These are phyloP conservation scores for Drosophila siamana DNA, from an alignment of 2,888 invertebrate genomes.

Conservation along the genomic window DNA sequence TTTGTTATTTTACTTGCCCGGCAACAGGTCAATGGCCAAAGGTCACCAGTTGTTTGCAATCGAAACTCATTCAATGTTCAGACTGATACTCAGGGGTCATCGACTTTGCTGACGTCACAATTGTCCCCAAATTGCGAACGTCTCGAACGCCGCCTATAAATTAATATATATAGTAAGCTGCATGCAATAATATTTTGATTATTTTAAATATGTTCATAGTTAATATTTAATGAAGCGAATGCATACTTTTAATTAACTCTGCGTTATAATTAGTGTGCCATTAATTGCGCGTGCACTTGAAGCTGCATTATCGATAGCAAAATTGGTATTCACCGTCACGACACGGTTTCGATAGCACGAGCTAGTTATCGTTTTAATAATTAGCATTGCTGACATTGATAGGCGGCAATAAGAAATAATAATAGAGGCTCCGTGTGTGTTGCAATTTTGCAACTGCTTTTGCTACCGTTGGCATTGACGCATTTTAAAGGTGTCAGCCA, in stretches of 20 bases:
- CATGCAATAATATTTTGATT: too few species aligned
- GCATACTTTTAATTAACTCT: too few species aligned
- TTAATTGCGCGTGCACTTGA: too few species aligned
- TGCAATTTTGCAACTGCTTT: background rate
- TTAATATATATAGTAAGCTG: background rate
- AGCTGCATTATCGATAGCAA: background rate
- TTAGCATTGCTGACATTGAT: background rate
- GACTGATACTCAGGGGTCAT: background rate
- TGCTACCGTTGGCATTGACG: constrained; percentile 1
- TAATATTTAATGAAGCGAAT: too few species aligned
- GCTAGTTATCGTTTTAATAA: background rate
- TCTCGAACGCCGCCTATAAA: background rate
- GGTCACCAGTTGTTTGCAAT: background rate
- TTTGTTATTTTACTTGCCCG: background rate
- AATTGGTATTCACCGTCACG: background rate
- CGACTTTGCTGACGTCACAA: background rate
- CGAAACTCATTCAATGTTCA: background rate
- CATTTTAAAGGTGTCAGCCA: constrained; percentile 37
- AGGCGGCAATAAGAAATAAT: background rate
- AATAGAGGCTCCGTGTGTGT: background rate
- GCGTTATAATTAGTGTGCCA: too few species aligned
- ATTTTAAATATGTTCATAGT: background rate
- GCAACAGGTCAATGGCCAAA: background rate
- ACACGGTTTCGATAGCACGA: background rate
- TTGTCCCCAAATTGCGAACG: background rate